Base-by-base conservation (phyloP, 2,888 invertebrate species). In the Sinohyriopsis cumingii region DNA sequence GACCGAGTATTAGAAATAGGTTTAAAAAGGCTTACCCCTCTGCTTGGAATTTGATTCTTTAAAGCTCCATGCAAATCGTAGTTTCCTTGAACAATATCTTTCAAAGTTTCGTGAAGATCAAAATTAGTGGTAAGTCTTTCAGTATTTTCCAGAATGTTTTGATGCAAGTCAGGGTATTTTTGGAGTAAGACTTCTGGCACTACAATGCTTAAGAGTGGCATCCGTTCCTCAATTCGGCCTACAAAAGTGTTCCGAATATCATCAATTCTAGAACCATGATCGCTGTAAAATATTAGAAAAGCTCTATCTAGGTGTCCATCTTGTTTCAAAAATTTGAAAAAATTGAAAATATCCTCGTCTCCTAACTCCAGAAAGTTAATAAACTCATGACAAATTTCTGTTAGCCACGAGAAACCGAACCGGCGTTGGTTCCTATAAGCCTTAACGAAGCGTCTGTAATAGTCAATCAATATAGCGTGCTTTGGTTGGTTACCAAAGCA, bases 161-260 rank as follows among this genome's bases (percentile, higher is more conserved):
- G 90, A 74, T 93, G 93, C 15, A 93, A 92, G 20, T 90, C 86
- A 0, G 93, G 93, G 79, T 94, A 92, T 19, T 91, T 89, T 9
- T 91, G 89, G 77, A 92, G 92, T 75, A 97, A 93, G 87, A 93
- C 92, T 0, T 92, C 90, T 0, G 97, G 97, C 79, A 96, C 93
- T 0, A 93, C 91, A 65, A 97, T 93, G 0, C 94, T 93, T 87
- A 97, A 94, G 81, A 96, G 94, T 0, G 98, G 98, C 67, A 97
- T 88, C 2, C 97, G 92, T 86, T 97, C 97, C 84, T 98, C 97
- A 69, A 95, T 93, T 88, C 96, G 95, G 0, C 97, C 98, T 88
- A 97, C 96, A n/a, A 95, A 91, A 0, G 96, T 96, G 82, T 94
- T 93, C 0, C 97, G 93, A 20, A 96, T 93, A 67, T 93, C 92